Conservation (phyloP, 2,797 vertebrate species). For the Pipistrellus pygmaeus region DNA sequence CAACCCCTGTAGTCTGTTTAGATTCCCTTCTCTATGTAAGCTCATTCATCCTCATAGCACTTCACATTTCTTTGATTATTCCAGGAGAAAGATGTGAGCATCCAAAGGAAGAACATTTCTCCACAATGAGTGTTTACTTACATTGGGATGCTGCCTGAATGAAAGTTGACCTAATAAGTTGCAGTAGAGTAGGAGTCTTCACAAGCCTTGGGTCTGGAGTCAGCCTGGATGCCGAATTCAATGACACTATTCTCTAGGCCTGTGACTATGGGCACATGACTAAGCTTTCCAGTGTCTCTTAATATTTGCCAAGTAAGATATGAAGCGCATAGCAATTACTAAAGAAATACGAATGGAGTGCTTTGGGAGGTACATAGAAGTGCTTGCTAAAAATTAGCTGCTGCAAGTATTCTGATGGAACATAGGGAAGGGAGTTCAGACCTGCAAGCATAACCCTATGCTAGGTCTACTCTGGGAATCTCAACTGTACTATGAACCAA, state of each 20-base stretch:
- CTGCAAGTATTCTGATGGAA: background rate
- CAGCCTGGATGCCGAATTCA: background rate
- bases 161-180: background rate
- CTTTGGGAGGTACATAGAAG: background rate
- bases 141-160: background rate
- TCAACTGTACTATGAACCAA: background rate
- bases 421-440: background rate
- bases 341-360: background rate
- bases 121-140: background rate
- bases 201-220: background rate
- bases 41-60: background rate
- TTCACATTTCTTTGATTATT: background rate
- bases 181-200: background rate
- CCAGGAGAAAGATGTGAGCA: background rate
- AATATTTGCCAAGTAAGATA: background rate
- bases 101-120: background rate
- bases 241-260: background rate
- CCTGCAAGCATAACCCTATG: fast-evolving
- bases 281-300: background rate
- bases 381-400: no score
- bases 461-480: background rate
- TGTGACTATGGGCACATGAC: background rate
- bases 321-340: background rate
- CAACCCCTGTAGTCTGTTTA: background rate
- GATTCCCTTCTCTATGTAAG: background rate